Evolutionary conservation across 2,888 invertebrate species (phyloP), one percentile per base, ranked within the genome.

Genomic region (Campoplex nolae): DNA sequence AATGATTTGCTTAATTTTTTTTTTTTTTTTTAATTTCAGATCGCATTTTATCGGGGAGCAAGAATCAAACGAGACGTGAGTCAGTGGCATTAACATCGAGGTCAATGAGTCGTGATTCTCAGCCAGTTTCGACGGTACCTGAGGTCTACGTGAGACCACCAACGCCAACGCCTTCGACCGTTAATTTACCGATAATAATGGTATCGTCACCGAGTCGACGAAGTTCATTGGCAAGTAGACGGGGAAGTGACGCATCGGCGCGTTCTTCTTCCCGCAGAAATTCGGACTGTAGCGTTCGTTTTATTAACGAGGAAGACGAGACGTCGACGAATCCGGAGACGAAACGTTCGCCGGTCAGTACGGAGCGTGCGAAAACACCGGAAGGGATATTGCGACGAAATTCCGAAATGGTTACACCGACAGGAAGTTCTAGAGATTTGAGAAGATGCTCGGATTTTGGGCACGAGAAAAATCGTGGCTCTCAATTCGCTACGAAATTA

Each of bases 121-220:
- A 90, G 32, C 83, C 89, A 16, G 90, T 88, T 6, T 92, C 93
- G 9, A 93, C 93, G 6, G 94, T 94, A 54, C 94, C 94, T n/a
- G 94, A 94, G 87, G 94, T 94, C 3, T 94, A 94, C 76, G 93
- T 94, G 13, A 90, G 94, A 68, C 94, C 94, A 56, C 94, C 94
- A 0, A 94, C 94, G 4, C 94, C 94, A 9, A 94, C 94, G 0
- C 94, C 94, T 1, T 92, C 94, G 54, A 87, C 90, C 1, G 91
- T 89, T 2, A 93, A 92, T 88, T 87, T 94, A 51, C 94, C 94
- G 38, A 93, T 92, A 71, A 94, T 94, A 85, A 94, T 92, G 2
- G 93, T 94, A 4, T 94, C 94, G 0, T 93, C 94, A 78, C 94
- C 94, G 7, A 93, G 94, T 80, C 91, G 94, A 9, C 89, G 93